Evolutionary conservation across 2,888 invertebrate genomes (phyloP), one percentile per base, ranked within the genome.

Genomic region (Mactromeris polynyma): DNA sequence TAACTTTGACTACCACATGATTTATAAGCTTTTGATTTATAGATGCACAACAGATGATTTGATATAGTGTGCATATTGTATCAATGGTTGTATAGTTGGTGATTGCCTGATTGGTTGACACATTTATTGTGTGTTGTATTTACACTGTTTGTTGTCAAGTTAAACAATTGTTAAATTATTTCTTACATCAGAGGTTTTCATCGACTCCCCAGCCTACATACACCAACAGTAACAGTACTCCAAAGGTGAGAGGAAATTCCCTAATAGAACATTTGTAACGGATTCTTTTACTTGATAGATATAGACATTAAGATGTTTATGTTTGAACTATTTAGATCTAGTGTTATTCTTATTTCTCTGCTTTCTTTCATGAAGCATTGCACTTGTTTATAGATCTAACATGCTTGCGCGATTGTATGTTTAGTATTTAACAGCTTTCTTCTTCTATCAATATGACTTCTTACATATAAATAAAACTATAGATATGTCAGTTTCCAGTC

Each of bases 171-270:
- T 64, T 64, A 1, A 26, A n/a, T 42, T 87, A 58, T 90, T 83
- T 88, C 58, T 83, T 81, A 51, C 80, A 36, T 81, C 82, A 90
- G 88, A 86, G 40, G 9, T 88, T 88, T 79, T 42, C 88, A 79
- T 42, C 86, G 26, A 81, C 86, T 78, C 88, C 88, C 77, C 84
- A 84, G 36, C 31, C 87, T 46, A 58, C 90, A 9, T 86, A 85
- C 36, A 87, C 88, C 81, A 86, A 88, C 84, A 78, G 84, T 58
- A 86, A 86, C 69, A 54, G 81, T 69, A 81, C 86, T 73, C 85
- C 90, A 79, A 86, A 90, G 90, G 90, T 90, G 90, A 90, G 90
- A 88, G 7, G 40, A 38, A 14, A 79, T 36, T 36, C 73, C 73
- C 33, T 73, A 19, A 3, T 73, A 73, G 1, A 73, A 26, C 2